Percentiles rank a stretch among this genome's conserved stretches.
phyloP scores from a whole-genome alignment of 2,888 invertebrate species.

The Zeuzera pyrina region DNA sequence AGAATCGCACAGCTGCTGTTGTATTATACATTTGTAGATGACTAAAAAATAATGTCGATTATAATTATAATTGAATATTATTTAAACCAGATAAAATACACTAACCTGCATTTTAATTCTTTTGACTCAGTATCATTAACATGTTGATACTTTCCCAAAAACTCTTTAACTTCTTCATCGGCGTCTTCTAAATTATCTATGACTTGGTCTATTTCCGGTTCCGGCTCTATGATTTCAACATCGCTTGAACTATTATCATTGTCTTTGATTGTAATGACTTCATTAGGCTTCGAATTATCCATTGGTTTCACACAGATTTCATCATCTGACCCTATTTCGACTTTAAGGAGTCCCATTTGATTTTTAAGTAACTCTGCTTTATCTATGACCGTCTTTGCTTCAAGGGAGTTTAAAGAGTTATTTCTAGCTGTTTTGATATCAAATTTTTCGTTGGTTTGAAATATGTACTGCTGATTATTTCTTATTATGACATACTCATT shows the following conservation, averaged over 20 bases:
- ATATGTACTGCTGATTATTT: conserved; percentile 63
- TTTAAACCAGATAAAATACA: no score
- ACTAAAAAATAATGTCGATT: no score
- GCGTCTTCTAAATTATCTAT: conserved; percentile 59
- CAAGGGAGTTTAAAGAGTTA: conserved; percentile 13
- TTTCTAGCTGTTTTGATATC: conserved; percentile 22
- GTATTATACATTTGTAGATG: no score
- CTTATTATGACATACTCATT: conserved; percentile 59
- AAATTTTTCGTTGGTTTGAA: conserved; percentile 42
- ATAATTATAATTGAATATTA: no score
- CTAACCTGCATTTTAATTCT: conserved; percentile 57
- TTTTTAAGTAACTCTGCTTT: conserved; percentile 18
- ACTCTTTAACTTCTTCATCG: conserved; percentile 57
- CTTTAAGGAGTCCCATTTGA: conserved; percentile 49
- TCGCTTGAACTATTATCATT: conserved; percentile 47
- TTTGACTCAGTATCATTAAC: conserved; percentile 21
- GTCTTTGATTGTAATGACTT: conserved; percentile 36
- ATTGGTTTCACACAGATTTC: conserved; percentile 48
- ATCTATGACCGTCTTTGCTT: conserved; percentile 10
- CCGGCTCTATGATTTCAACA: conserved; percentile 50
- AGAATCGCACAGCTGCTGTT: no score
- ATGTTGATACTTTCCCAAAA: conserved; percentile 51
- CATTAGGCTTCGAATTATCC: conserved; percentile 29
- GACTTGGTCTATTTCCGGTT: conserved; percentile 43
- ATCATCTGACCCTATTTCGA: conserved; percentile 57